These are phyloP conservation scores for Nasonia vitripennis DNA, from an alignment of 1,140 invertebrate species.

Conservation along the genomic window DNA sequence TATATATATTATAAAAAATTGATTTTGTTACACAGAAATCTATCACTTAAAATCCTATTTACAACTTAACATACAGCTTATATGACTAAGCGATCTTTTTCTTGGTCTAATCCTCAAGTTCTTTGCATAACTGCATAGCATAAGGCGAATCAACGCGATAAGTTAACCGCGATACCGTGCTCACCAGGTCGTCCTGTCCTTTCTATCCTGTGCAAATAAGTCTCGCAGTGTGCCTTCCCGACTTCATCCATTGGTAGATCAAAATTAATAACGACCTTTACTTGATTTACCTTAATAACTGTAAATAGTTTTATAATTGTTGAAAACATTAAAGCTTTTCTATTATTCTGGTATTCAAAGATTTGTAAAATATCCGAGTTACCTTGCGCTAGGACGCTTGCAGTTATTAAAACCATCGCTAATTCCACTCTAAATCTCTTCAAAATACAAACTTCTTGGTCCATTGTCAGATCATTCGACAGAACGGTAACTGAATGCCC, in stretches of 20 bases:
- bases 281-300: conserved; percentile 98
- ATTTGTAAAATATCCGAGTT: conserved; percentile 6
- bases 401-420: conserved; percentile 98
- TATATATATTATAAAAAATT: background rate
- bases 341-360: background rate
- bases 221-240: conserved; percentile 82
- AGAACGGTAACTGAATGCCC: conserved; percentile 96
- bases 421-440: conserved; percentile 92
- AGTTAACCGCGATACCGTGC: conserved; percentile 96
- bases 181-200: conserved; percentile 97
- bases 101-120: too few species aligned
- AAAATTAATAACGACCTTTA: conserved; percentile 99
- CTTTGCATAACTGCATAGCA: too few species aligned
- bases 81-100: conserved; percentile 71
- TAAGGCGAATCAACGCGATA: background rate
- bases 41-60: conserved; percentile 20
- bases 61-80: conserved; percentile 29
- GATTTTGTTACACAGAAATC: conserved; percentile 7
- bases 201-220: conserved; percentile 96
- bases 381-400: conserved; percentile 84
- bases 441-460: conserved; percentile 94
- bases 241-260: conserved; percentile 94
- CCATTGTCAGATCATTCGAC: conserved; percentile 93
- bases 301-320: conserved; percentile 53
- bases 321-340: conserved; percentile 10